These are phyloP conservation scores for Girardinus metallicus DNA, from an alignment of 2,797 vertebrate genomes.

Conservation along the genomic window DNA sequence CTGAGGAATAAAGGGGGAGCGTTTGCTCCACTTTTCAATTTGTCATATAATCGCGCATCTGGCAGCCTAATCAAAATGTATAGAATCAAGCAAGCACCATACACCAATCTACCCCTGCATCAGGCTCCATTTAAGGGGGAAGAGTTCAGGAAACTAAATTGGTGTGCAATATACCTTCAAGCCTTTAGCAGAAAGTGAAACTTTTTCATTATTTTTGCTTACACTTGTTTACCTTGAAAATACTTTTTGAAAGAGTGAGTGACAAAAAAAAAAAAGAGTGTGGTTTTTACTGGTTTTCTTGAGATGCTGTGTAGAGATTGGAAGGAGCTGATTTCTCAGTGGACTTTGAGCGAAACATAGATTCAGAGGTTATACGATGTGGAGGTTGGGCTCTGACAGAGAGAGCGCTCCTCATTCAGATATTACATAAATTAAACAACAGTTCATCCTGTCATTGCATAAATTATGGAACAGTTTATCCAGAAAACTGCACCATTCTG, in stretches of 20 bases:
- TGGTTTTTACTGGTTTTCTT: slow-evolving; percentile 1
- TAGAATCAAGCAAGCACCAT: not conserved
- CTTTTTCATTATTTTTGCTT: not conserved
- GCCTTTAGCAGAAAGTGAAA: not conserved
- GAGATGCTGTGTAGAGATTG: not conserved
- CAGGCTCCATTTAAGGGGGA: not conserved
- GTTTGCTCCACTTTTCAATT: slow-evolving; percentile 17
- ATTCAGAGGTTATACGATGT: slow-evolving; percentile 30
- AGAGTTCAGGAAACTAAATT: not conserved
- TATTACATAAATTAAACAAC: slow-evolving; percentile 76
- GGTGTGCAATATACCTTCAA: not conserved
- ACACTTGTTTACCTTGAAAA: not conserved
- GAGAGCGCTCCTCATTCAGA: slow-evolving; percentile 50
- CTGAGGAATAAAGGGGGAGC: slow-evolving; percentile 16
- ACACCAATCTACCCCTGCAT: not conserved
- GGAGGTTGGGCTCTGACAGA: slow-evolving; percentile 32
- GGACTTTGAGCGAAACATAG: slow-evolving; percentile 22
- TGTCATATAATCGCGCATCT: slow-evolving; percentile 5
- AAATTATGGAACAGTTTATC: slow-evolving; percentile 68
- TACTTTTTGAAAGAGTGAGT: not conserved
- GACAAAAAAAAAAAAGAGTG: not conserved
- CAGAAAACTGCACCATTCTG: slow-evolving; percentile 64
- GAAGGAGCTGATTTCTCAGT: slow-evolving; percentile 24
- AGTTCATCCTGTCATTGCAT: slow-evolving; percentile 71
- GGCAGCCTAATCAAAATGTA: slow-evolving; percentile 16